These are phyloP conservation scores for Eulemur rufifrons DNA, from an alignment of 2,113 vertebrate species.

Conservation along the genomic window DNA sequence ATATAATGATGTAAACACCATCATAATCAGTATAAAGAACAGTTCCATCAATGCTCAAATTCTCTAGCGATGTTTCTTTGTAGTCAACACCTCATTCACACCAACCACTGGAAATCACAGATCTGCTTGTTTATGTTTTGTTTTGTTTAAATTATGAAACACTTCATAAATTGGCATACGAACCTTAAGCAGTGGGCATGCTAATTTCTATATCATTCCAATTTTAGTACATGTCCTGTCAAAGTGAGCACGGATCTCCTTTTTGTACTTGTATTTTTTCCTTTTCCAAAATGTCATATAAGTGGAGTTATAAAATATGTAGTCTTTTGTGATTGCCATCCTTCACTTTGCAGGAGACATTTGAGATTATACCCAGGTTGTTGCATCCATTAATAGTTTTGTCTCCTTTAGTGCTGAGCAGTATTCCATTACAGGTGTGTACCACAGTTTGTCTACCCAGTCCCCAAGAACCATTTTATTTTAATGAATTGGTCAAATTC, in stretches of 20 bases:
- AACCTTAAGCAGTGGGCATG: too few species aligned
- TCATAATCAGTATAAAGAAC: not conserved
- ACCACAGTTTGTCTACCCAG: not conserved
- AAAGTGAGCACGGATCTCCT: not conserved
- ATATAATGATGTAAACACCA: not conserved
- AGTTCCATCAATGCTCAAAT: not conserved
- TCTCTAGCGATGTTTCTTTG: accelerated
- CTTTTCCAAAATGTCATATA: not conserved
- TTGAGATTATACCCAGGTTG: too few species aligned
- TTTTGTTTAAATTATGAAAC: not conserved
- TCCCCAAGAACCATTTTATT: not conserved
- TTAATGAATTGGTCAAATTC: not conserved
- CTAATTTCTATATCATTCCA: not conserved
- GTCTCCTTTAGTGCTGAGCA: not conserved
- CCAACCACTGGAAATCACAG: not conserved
- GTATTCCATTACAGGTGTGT: not conserved
- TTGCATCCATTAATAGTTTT: too few species aligned
- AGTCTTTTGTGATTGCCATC: not conserved
- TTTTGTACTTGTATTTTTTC: not conserved
- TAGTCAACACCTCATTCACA: too few species aligned
- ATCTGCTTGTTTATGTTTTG: not conserved
- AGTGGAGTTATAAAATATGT: not conserved
- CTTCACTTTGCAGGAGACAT: not conserved
- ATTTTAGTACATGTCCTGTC: not conserved
- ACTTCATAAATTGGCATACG: not conserved